Conservation (phyloP, 2,888 invertebrate genomes). For the Cantharis nigra region DNA sequence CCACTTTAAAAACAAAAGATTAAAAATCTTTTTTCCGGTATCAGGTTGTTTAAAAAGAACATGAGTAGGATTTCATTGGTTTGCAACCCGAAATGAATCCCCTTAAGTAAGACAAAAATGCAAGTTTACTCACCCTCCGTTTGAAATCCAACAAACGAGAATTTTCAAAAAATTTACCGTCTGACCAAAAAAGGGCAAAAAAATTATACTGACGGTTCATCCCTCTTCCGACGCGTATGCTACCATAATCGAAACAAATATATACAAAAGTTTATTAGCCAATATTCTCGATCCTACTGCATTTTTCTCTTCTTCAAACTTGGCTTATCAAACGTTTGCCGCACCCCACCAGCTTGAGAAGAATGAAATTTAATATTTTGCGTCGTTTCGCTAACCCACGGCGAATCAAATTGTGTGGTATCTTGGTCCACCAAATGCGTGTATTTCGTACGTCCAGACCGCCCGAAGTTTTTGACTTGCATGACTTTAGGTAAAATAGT, state of each 20-base stretch:
- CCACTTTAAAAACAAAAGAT: too few relatives aligned
- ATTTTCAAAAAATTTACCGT: background rate
- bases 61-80: too few relatives aligned
- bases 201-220: background rate
- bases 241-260: background rate
- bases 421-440: constrained; percentile 99
- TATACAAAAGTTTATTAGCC: background rate
- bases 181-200: background rate
- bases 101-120: background rate
- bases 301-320: constrained; percentile 64
- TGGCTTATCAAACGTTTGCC: constrained; percentile 90
- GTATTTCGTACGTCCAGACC: constrained; percentile 98
- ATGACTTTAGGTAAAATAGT: constrained; percentile 98
- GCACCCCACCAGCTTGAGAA: constrained; percentile 90
- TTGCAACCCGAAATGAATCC: too few relatives aligned
- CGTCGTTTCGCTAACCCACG: constrained; percentile 92
- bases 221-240: background rate
- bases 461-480: constrained; percentile 99
- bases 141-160: background rate
- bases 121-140: background rate
- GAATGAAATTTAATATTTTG: constrained; percentile 86
- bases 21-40: too few relatives aligned
- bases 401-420: constrained; percentile 96
- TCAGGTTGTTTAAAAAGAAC: too few relatives aligned
- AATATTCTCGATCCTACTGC: constrained; percentile 25